phyloP scores from a whole-genome alignment of 2,888 invertebrate genomes.

The Hyalella azteca region DNA sequence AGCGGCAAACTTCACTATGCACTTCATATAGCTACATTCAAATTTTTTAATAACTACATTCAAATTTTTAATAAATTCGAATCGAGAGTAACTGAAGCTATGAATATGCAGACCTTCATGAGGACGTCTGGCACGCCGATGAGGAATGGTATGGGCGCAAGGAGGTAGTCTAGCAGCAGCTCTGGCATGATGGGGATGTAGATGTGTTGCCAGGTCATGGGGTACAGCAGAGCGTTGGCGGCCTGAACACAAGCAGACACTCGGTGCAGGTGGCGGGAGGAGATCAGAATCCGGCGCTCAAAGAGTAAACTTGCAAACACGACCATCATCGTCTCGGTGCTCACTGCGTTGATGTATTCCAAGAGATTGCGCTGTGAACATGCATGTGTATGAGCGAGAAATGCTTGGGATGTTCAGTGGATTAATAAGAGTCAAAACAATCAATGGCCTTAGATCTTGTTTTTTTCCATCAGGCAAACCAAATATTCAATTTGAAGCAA shows the following conservation, averaged over 20 bases:
- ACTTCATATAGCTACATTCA: too few relatives aligned
- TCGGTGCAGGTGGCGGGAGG: constrained; percentile 84
- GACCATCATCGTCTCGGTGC: constrained; percentile 90
- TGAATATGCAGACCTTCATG: constrained; percentile 77
- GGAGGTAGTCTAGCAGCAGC: constrained; percentile 84
- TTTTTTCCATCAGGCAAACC: too few relatives aligned
- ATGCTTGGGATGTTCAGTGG: too few relatives aligned
- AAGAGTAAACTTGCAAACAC: constrained; percentile 94
- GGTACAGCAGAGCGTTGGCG: constrained; percentile 91
- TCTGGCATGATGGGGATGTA: constrained; percentile 94
- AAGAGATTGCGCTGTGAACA: constrained; percentile 83
- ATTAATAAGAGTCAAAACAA: too few relatives aligned
- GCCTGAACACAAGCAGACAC: constrained; percentile 88
- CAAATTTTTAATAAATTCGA: too few relatives aligned
- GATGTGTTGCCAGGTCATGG: constrained; percentile 99
- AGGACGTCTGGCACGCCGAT: constrained; percentile 91
- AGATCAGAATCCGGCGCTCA: constrained; percentile 91
- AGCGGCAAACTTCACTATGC: too few relatives aligned
- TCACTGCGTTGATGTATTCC: constrained; percentile 97
- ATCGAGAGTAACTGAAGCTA: too few relatives aligned
- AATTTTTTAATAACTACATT: too few relatives aligned
- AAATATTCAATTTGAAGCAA: too few relatives aligned
- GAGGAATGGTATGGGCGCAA: constrained; percentile 97
- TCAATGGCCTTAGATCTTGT: too few relatives aligned
- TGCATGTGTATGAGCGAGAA: neutral